Evolutionary conservation across 2,888 invertebrate genomes (phyloP).

Genomic region (Monopis laevigella): DNA sequence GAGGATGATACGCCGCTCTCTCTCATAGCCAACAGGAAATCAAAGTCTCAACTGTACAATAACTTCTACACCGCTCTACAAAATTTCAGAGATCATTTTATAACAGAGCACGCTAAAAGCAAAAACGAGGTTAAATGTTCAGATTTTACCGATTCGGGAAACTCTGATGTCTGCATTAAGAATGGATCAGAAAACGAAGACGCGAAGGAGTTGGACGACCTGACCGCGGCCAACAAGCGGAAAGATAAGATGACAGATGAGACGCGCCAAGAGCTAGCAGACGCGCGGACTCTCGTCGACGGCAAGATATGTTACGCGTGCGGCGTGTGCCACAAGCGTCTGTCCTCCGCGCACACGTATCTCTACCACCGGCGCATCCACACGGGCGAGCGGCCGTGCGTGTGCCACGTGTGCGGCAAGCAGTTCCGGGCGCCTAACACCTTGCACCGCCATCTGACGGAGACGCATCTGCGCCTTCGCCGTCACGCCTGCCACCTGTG

Average conservation of each 20-base stretch:
- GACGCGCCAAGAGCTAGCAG: constrained; percentile 36
- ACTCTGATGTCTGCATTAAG: constrained; percentile 21
- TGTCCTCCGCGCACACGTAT: constrained; percentile 71
- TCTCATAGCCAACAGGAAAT: constrained; percentile 22
- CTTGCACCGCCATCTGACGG: constrained; percentile 67
- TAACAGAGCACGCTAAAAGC: constrained; percentile 24
- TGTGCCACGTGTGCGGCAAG: constrained; percentile 71
- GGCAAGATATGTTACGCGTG: constrained; percentile 67
- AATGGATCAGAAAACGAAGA: constrained; percentile 14
- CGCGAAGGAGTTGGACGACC: constrained; percentile 38
- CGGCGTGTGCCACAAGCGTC: constrained; percentile 63
- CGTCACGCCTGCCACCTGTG: constrained; percentile 67
- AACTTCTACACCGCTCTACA: constrained; percentile 39
- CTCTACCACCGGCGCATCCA: constrained; percentile 71
- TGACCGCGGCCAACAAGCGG: constrained; percentile 42
- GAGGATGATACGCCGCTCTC: constrained; percentile 19
- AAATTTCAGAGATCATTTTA: constrained; percentile 40
- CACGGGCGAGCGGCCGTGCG: constrained; percentile 72
- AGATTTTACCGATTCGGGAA: constrained; percentile 32
- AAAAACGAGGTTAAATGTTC: constrained; percentile 18
- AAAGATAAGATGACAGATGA: constrained; percentile 38
- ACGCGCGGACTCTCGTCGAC: constrained; percentile 36
- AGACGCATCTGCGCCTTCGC: constrained; percentile 70
- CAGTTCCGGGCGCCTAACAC: constrained; percentile 73
- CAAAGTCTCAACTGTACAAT: constrained; percentile 24